phyloP scores from a whole-genome alignment of 2,888 invertebrate species.

The Hololepta plana region DNA sequence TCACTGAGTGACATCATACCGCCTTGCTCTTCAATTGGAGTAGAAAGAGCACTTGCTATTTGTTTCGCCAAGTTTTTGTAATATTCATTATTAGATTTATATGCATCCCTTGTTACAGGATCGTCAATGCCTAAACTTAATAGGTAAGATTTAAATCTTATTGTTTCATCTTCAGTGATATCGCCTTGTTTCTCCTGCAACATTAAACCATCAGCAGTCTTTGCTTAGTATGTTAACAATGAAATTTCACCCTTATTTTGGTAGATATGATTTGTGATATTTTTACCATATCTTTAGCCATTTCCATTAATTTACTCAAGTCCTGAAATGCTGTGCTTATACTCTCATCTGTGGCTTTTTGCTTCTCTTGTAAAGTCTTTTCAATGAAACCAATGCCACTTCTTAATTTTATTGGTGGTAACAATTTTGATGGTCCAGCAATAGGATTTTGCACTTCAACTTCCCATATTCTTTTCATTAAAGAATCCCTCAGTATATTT shows the following conservation, averaged over 20 bases:
- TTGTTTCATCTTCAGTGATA: constrained; percentile 93
- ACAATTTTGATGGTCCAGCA: constrained; percentile 12
- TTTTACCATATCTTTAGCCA: constrained; percentile 94
- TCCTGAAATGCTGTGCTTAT: constrained; percentile 93
- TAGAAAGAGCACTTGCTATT: constrained; percentile 62
- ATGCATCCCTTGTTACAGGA: constrained; percentile 87
- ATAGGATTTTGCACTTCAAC: constrained; percentile 13
- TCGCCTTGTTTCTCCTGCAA: constrained; percentile 71
- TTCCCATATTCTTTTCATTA: constrained; percentile 48
- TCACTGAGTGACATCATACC: constrained; percentile 96
- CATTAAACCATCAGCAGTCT: constrained; percentile 5
- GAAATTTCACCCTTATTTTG: constrained; percentile 60
- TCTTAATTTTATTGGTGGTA: constrained; percentile 44
- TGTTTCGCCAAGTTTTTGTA: constrained; percentile 72
- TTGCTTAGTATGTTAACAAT: constrained; percentile 1
- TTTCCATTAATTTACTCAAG: constrained; percentile 80
- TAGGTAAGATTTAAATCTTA: constrained; percentile 87
- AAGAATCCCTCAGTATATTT: constrained; percentile 40
- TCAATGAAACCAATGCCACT: constrained; percentile 95
- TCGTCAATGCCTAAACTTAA: constrained; percentile 95
- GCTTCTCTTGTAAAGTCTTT: constrained; percentile 74
- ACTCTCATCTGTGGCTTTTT: constrained; percentile 78
- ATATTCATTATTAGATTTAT: constrained; percentile 70
- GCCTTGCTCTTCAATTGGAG: constrained; percentile 65
- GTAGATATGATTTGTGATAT: constrained; percentile 81